A percentile compares a stretch with the other conserved stretches of the same genome.
Evolutionary conservation across 2,113 vertebrate species (phyloP).

Genomic region (Promerops cafer): DNA sequence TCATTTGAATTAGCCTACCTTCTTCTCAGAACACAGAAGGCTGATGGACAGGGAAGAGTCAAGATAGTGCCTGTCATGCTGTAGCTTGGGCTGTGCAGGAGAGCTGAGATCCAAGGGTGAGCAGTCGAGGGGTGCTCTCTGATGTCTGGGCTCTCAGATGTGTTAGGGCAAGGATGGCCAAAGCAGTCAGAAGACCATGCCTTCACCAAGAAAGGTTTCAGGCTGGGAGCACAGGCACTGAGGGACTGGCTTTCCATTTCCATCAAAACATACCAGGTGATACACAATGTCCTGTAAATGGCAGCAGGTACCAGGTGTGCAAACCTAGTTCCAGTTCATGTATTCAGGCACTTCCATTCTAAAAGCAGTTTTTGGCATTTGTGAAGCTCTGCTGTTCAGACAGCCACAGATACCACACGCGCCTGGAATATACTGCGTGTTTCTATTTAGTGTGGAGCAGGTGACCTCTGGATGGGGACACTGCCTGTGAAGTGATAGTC

Average conservation of each 20-base stretch:
- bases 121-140: neutral
- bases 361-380: neutral
- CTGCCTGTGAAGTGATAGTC: neutral
- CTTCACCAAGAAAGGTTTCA: neutral
- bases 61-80: neutral
- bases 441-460: neutral
- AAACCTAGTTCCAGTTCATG: neutral
- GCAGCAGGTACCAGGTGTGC: neutral
- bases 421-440: neutral
- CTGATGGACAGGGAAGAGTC: neutral
- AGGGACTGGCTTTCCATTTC: neutral
- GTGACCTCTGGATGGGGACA: neutral
- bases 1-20: neutral
- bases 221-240: neutral
- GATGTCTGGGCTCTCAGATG: neutral
- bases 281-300: neutral
- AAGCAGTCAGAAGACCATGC: neutral
- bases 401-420: neutral
- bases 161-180: neutral
- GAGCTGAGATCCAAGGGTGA: neutral
- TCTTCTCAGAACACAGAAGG: neutral
- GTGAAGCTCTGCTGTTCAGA: neutral
- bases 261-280: neutral
- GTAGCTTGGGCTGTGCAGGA: neutral
- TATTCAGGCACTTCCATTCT: neutral